These are phyloP conservation scores for Smittia sp. DNA, from an alignment of 2,888 invertebrate species.

Conservation along the genomic window DNA sequence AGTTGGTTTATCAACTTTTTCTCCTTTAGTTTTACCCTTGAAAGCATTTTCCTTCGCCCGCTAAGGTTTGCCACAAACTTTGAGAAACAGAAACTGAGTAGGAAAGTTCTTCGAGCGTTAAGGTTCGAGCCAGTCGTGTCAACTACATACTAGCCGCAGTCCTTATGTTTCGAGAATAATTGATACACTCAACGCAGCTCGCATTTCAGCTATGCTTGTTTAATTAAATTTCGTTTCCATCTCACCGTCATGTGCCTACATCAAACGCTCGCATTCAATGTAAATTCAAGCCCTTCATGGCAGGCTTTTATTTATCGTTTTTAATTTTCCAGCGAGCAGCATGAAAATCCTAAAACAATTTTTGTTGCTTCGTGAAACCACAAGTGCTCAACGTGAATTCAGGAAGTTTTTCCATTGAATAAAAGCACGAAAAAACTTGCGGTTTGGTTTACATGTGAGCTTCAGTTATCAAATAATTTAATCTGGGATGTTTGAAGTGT, in stretches of 20 bases:
- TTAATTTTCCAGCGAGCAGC: conserved; percentile 19
- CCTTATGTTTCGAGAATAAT: too few species aligned
- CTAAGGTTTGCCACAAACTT: too few species aligned
- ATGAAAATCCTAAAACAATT: background rate
- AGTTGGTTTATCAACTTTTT: background rate
- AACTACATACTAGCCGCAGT: too few species aligned
- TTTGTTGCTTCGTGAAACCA: background rate
- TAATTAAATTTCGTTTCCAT: background rate
- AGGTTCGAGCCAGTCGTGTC: too few species aligned
- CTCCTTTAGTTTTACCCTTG: background rate
- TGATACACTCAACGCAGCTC: too few species aligned
- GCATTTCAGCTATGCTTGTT: too few species aligned
- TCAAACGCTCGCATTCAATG: conserved; percentile 7
- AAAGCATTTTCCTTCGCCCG: too few species aligned
- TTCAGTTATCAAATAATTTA: background rate
- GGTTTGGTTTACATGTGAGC: background rate
- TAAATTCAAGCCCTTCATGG: background rate
- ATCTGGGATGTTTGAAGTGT: too few species aligned
- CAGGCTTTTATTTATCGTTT: conserved; percentile 28
- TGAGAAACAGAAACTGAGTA: too few species aligned
- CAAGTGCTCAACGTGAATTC: conserved; percentile 2
- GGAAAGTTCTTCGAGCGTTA: too few species aligned
- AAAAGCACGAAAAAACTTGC: background rate
- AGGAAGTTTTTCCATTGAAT: background rate
- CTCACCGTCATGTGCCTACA: background rate